Percentiles rank a stretch among this genome's conserved stretches.
These are phyloP conservation scores for Denticeps clupeoides DNA, from an alignment of 2,797 vertebrate species.

Conservation along the genomic window DNA sequence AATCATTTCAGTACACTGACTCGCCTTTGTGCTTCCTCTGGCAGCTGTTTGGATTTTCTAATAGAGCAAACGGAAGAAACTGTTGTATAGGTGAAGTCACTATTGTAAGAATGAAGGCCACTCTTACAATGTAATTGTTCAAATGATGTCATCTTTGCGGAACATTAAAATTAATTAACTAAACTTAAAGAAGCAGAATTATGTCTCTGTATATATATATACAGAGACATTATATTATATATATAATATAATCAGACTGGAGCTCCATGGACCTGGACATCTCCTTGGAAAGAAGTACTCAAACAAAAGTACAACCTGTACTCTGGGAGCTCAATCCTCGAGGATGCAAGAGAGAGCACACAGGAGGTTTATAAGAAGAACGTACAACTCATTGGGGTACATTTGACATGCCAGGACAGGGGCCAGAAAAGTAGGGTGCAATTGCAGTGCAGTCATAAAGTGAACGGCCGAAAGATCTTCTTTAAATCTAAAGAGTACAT, in stretches of 20 bases:
- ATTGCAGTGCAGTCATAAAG: conserved; percentile 15
- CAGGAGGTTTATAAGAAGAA: conserved; percentile 23
- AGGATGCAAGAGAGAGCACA: conserved; percentile 9
- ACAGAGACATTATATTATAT: conserved; percentile 4
- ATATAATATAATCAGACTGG: background rate
- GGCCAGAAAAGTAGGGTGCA: conserved; percentile 13
- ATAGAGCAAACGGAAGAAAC: too few species aligned
- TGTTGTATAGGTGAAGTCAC: too few species aligned
- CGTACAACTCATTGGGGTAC: conserved; percentile 24
- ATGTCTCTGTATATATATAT: conserved; percentile 17
- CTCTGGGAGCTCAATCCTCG: conserved; percentile 18
- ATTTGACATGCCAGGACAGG: conserved; percentile 19
- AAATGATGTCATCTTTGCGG: conserved; percentile 14
- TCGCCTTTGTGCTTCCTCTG: too few species aligned
- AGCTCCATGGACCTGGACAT: conserved; percentile 14
- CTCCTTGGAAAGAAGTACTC: conserved; percentile 12
- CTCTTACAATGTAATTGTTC: conserved; percentile 26
- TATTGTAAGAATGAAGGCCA: conserved; percentile 22
- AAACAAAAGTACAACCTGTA: conserved; percentile 18
- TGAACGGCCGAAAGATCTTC: conserved; percentile 12
- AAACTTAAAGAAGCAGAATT: conserved; percentile 20
- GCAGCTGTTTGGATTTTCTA: too few species aligned
- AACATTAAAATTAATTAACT: conserved; percentile 16
- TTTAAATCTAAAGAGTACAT: conserved; percentile 16
- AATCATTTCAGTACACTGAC: too few species aligned